Base-by-base conservation (phyloP, 1,140 invertebrate species). In the Pogonus chalceus region DNA sequence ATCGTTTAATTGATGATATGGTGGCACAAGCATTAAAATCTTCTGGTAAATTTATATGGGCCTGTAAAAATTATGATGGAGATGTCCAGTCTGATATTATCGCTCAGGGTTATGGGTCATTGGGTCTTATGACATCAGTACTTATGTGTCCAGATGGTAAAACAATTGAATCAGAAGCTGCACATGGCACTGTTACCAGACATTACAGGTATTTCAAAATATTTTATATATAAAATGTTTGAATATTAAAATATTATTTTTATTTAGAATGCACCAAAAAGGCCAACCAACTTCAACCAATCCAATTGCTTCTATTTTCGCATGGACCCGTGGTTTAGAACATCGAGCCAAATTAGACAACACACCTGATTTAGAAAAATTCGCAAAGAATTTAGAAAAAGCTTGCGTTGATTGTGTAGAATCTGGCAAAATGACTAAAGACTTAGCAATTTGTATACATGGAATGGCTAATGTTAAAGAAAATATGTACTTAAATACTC, bases 121-220 rank as follows among this genome's bases (percentile, higher is more conserved):
- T 94, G 16, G 91, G 91, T 35, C 80, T 95, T 76, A 94, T 95
- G 91, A 92, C 90, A 1, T 92, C 89, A 58, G 90, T 94, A 16
- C 74, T 95, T 24, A 81, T 94, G 73, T 93, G 90, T 70, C 90
- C 91, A 0, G 90, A 94, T 74, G 91, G 90, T 9, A 87, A 87
- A 64, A 93, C 91, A 0, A 82, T 93, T 53, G 91, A 94, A 74
- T 82, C 91, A 1, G 91, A 94, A 73, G 91, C 91, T 18, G 91
- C 91, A 52, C 91, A 94, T 72, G 91, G 91, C 53, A 94, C 91
- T 16, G 91, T 94, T 7, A 94, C 91, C 1, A 77, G 91, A 37
- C 90, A 94, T 77, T 94, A 89, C 72, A 76, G 90, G 71, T 79
- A 68, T 46, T 24, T 23, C 21, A n/a, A n/a, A n/a, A n/a, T n/a